Evolutionary conservation across 2,797 vertebrate species (phyloP), one percentile per base, ranked within the genome.

Genomic region (Sebastiscus albofasciatus): DNA sequence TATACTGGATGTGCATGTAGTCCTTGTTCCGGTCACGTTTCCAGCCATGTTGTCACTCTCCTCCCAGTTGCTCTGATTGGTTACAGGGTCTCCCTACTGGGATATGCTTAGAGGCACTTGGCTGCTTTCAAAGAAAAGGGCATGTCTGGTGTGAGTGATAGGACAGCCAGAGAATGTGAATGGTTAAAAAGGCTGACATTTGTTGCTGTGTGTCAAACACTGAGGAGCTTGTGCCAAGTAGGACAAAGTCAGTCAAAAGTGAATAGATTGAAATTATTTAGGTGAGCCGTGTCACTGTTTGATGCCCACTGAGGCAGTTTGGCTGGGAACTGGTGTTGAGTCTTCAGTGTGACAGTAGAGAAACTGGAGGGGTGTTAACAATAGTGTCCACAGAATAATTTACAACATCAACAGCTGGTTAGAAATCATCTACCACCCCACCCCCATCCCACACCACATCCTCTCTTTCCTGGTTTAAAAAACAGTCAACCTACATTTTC

Each of bases 21-120:
- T 31, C 31, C 49, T 20, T 26, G 83, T 77, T 76, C 85, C 55
- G 55, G 87, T 93, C 93, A 93, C 90, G 92, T 93, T 93, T 77
- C 16, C 66, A 77, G 77, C 33, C 86, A 85, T 90, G 88, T 8
- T 13, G 55, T 1, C 54, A 3, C 42, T 67, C 85, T 49, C 92
- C 89, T 80, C 87, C 89, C 89, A 55, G 36, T 22, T 8, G 14
- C 42, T 81, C 62, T 91, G 87, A 92, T 94, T 94, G 93, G 93
- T 62, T 52, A 3, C 2, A 24, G 10, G 34, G 16, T 29, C 24
- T 46, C 58, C 39, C 12, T 10, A 1, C 59, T 65, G 36, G 24
- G 65, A 56, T 66, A 24, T 62, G 68, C 60, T 72, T 2, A 3
- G 46, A 76, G 72, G 20, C 34, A 4, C 36, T 33, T 16, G 11